A percentile compares a stretch with the other conserved stretches of the same genome.
Conservation (phyloP, 2,888 invertebrate genomes). For the Antheraea assamensis region DNA sequence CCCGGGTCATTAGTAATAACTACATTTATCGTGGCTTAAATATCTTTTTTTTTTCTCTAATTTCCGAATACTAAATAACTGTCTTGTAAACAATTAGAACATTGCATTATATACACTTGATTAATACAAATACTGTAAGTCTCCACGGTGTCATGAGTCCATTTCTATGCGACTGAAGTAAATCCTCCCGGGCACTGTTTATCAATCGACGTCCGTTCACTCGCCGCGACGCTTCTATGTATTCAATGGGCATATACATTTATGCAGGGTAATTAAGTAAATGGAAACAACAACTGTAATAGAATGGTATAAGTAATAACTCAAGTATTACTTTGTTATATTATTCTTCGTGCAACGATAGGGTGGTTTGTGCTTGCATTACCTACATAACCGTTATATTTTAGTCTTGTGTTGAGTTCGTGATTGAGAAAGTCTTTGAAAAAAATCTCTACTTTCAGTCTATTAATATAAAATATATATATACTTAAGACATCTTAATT, state of each 20-base stretch:
- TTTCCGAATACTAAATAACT: no score
- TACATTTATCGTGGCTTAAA: no score
- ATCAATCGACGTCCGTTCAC: constrained; percentile 39
- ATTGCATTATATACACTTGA: neutral
- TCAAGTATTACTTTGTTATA: neutral
- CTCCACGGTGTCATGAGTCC: constrained; percentile 39
- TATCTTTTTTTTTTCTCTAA: no score
- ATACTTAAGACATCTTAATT: no score
- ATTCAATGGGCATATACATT: neutral
- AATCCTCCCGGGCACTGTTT: constrained; percentile 40
- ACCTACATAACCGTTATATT: no score
- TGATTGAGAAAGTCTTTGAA: no score
- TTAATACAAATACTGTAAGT: constrained; percentile 3
- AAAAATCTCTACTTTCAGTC: no score
- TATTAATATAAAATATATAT: no score
- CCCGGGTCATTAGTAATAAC: no score
- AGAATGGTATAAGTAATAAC: neutral
- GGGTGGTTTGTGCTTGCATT: neutral
- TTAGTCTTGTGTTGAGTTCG: no score
- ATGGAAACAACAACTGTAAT: neutral
- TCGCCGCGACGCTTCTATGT: neutral
- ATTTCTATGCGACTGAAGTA: constrained; percentile 32
- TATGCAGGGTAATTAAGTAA: neutral
- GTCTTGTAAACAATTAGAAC: neutral
- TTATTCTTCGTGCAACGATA: neutral